Evolutionary conservation across 2,113 vertebrate species (phyloP), one percentile per base, ranked within the genome.

Genomic region (Gavialis gangeticus): DNA sequence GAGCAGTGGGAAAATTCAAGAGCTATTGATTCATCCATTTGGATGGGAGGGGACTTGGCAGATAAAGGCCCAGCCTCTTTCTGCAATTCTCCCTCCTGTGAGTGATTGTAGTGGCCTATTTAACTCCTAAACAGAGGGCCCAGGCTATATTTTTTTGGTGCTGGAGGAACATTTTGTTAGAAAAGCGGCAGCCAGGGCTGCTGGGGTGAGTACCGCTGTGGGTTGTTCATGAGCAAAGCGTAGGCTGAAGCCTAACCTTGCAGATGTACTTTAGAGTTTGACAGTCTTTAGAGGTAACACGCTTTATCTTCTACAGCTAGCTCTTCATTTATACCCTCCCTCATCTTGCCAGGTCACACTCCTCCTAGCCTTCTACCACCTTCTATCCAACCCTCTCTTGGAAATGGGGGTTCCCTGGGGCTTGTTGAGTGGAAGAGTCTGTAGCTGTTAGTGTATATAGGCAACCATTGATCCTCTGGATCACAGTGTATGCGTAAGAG

Each of bases 131-230:
- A 92, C 96, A 86, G 88, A 79, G 94, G 96, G 84, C 84, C 28
- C 95, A 92, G 94, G 96, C 97, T 73, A 85, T 63, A 12, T 95
- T 97, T 97, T 80, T 95, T 97, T 96, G 90, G 85, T 94, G 85
- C 75, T 80, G 37, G 97, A 95, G 97, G 88, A 95, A 94, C 95
- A 93, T 96, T 97, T 97, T 97, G 96, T 97, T 96, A 79, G 91
- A 97, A 93, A 46, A 96, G 97, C 93, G 92, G 95, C 93, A 96
- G 95, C 94, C 96, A 95, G 67, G 91, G 80, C 92, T 85, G 88
- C 9, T 46, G 46, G 46, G 46, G 46, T 95, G 97, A 97, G 96
- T 97, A 92, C 94, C 97, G 96, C 94, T 75, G 76, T 96, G 97
- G 93, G 86, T 93, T 95, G 96, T 76, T 85, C 83, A 81, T 85